phyloP scores from a whole-genome alignment of 2,797 vertebrate species.

The Xiphorhynchus erythropygius region DNA sequence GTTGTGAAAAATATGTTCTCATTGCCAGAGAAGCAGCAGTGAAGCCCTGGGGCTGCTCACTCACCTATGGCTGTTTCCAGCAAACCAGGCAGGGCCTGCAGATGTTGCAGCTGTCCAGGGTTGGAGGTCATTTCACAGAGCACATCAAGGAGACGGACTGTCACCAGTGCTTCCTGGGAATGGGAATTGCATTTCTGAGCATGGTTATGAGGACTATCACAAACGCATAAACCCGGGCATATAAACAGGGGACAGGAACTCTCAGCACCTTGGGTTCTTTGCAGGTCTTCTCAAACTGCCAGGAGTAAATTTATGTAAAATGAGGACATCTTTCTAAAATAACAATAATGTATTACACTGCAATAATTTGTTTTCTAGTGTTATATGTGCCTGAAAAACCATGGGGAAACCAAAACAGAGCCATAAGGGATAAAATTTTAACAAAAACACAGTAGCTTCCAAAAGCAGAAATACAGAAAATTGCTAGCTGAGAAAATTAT shows the following conservation, averaged over 20 bases:
- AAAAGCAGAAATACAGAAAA: slow-evolving; percentile 63
- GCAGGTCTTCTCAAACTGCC: not conserved
- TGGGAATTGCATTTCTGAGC: slow-evolving; percentile 47
- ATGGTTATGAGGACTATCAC: not conserved
- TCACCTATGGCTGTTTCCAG: slow-evolving; percentile 87
- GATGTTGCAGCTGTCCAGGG: slow-evolving; percentile 78
- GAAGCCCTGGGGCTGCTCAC: slow-evolving; percentile 3
- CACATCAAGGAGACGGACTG: slow-evolving; percentile 87
- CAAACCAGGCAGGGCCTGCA: slow-evolving; percentile 86
- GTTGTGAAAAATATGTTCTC: not conserved
- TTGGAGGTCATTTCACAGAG: slow-evolving; percentile 93
- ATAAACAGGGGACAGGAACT: not conserved
- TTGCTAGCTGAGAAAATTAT: slow-evolving; percentile 63
- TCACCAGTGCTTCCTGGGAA: slow-evolving; percentile 85
- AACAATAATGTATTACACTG: not conserved
- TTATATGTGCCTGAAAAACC: slow-evolving; percentile 21
- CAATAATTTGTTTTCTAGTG: not conserved
- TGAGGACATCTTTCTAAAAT: not conserved
- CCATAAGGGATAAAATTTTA: slow-evolving; percentile 50
- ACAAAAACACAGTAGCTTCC: slow-evolving; percentile 66
- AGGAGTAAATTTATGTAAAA: not conserved
- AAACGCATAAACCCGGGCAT: not conserved
- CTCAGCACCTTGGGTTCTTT: not conserved
- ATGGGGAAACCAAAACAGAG: slow-evolving; percentile 21
- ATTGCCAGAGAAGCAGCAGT: not conserved